These are phyloP conservation scores for Siphamia tubifer DNA, from an alignment of 2,113 vertebrate species.

Conservation along the genomic window DNA sequence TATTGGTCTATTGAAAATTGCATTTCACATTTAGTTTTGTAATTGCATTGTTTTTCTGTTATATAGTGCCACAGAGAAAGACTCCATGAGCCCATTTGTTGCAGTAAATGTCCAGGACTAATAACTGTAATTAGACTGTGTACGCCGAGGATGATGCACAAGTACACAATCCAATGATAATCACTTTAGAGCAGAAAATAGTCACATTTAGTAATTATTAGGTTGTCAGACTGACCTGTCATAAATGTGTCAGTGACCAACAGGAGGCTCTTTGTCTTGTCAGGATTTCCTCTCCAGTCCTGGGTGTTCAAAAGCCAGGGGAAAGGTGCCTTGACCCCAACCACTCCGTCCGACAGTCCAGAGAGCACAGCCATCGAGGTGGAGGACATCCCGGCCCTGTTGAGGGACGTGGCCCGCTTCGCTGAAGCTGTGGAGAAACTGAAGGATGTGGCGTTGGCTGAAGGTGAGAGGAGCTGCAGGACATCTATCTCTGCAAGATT, in stretches of 20 bases:
- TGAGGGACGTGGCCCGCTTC: constrained; percentile 86
- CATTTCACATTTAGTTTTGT: too few relatives aligned
- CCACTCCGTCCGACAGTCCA: constrained; percentile 66
- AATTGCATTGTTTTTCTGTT: too few relatives aligned
- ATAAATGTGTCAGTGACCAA: background rate
- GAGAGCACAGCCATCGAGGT: constrained; percentile 79
- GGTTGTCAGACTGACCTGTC: too few relatives aligned
- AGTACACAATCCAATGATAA: too few relatives aligned
- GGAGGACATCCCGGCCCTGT: constrained; percentile 90
- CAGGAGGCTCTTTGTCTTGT: background rate
- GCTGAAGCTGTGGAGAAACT: constrained; percentile 93
- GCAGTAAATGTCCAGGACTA: too few relatives aligned
- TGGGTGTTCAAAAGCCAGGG: constrained; percentile 81
- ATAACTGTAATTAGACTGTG: too few relatives aligned
- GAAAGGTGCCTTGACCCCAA: constrained; percentile 75
- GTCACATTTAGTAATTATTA: background rate
- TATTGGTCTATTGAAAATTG: too few relatives aligned
- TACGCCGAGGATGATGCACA: too few relatives aligned
- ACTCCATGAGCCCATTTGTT: too few relatives aligned
- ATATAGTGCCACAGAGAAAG: too few relatives aligned
- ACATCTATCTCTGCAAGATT: too few relatives aligned
- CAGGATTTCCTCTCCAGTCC: constrained; percentile 85
- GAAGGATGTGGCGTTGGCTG: constrained; percentile 86
- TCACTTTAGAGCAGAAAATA: too few relatives aligned
- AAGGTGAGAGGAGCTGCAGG: constrained; percentile 86